Evolutionary conservation across 2,797 vertebrate species (phyloP).

Genomic region (Acridotheres tristis): DNA sequence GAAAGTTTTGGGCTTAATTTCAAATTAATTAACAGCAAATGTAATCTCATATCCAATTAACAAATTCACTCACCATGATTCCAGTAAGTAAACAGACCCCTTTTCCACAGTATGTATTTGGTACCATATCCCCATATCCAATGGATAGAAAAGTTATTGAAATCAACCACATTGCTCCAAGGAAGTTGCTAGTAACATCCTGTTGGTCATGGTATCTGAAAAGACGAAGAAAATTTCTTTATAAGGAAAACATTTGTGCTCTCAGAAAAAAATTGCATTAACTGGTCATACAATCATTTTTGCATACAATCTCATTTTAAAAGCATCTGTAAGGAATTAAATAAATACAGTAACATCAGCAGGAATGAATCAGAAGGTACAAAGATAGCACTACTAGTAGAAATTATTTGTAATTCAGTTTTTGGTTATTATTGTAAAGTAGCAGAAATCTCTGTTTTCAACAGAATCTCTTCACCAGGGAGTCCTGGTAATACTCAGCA

Average conservation of each 20-base stretch:
- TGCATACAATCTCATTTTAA: background rate
- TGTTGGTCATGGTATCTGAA: slow-evolving; percentile 96
- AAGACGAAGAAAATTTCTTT: slow-evolving; percentile 27
- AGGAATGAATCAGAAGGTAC: background rate
- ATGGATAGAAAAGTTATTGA: slow-evolving; percentile 99
- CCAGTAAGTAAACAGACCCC: slow-evolving; percentile 98
- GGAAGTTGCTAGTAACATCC: slow-evolving; percentile 98
- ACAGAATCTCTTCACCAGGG: background rate
- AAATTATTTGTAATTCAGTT: background rate
- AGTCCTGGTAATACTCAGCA: background rate
- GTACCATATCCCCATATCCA: slow-evolving; percentile 99
- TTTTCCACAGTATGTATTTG: slow-evolving; percentile 99
- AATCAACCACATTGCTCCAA: slow-evolving; percentile 99
- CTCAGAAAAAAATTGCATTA: background rate
- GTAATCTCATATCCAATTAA: background rate
- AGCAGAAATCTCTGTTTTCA: background rate
- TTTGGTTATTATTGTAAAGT: background rate
- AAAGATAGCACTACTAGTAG: background rate
- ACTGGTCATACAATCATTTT: background rate
- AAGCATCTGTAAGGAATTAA: background rate
- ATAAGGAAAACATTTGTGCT: background rate
- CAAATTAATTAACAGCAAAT: background rate
- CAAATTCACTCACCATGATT: slow-evolving; percentile 91
- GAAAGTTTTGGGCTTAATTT: background rate
- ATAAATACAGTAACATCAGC: background rate